Evolutionary conservation across 2,113 vertebrate genomes (phyloP), one percentile per base, ranked within the genome.

Genomic region (Gulo gulo): DNA sequence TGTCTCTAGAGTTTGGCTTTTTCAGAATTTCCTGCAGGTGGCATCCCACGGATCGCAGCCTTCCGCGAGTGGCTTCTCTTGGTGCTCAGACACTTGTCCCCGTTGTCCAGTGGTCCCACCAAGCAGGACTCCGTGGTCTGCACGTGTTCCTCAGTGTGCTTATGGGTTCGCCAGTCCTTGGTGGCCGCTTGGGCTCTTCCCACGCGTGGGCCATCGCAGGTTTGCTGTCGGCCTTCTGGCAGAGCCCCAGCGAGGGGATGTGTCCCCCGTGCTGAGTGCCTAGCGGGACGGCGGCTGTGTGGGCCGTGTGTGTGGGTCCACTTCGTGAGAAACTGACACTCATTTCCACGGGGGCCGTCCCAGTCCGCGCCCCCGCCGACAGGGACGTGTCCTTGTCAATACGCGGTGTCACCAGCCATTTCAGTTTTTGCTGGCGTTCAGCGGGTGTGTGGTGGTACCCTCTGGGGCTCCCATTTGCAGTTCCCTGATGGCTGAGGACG

Each of bases 291-390:
- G 42, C 2, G 24, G 45, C 15, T 2, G 87, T 13, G 1, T 7
- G 78, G 13, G 21, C 4, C 7, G 50, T 12, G 4, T 2, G 1
- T 15, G 45, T 29, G 26, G 6, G 23, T 0, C 10, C 1, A 23
- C 59, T 18, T 8, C 20, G 0, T 36, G 45, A 36, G 67, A 31
- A 3, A 1, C 91, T 4, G 23, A 55, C 80, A 16, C 15, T 42
- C 2, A 12, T 13, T 29, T 18, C 65, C 39, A 0, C 1, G 16
- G 36, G 29, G 34, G 82, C 71, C 3, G 0, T 18, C 8, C 36
- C 1, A 0, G n/a, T 1, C 3, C 1, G 18, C 11, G 0, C 4
- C 7, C 59, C 29, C 42, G 0, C 15, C 21, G 11, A 21, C 63
- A 5, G 1, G 23, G 50, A 2, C 10, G 10, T 1, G 0, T 15